Base-by-base conservation (phyloP, 2,797 vertebrate genomes). In the Acanthurus lineatus region DNA sequence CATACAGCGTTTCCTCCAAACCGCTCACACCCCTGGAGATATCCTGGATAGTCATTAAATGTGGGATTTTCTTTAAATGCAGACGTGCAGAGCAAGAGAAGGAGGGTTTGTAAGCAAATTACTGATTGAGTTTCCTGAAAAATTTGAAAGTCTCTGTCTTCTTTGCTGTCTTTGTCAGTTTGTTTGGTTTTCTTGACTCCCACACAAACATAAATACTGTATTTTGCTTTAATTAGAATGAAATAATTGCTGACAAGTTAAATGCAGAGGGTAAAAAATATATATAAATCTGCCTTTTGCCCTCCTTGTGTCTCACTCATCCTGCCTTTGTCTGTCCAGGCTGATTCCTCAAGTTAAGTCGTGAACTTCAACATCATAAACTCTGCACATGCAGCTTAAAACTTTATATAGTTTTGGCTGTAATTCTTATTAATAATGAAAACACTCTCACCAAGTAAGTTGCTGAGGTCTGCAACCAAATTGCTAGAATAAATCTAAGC, bases 1-100 rank as follows among this genome's bases (percentile, higher is more conserved):
- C 76, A 40, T 4, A 77, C 32, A 38, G 69, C 63, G 62, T 77
- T 83, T 91, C 61, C 79, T 72, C 68, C 5, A 52, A 78, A 81
- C 69, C 53, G 9, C 78, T 58, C 44, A 49, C n/a, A 32, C 45
- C 61, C 62, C 56, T 62, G 53, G 76, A 62, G 54, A 10, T 54
- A 59, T 40, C 70, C 69, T 70, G 58, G 57, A 61, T 74, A 70
- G 16, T 25, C 73, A 56, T 51, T 74, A 77, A 76, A 85, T 84
- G 81, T 76, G 73, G 74, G n/a, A 58, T 76, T 68, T 73, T 68
- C 42, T 63, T 47, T 67, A 16, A 4, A n/a, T 16, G 16, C 48
- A 51, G 6, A 8, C 14, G 16, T 48, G 47, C 15, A 69, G 44
- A 32, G 28, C 28, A 4, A 32, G 28, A 32, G 28, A 32, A 5